Percentiles rank a stretch among this genome's conserved stretches.
Conservation (phyloP, 1,140 invertebrate species). For the Paracyclopina nana region DNA sequence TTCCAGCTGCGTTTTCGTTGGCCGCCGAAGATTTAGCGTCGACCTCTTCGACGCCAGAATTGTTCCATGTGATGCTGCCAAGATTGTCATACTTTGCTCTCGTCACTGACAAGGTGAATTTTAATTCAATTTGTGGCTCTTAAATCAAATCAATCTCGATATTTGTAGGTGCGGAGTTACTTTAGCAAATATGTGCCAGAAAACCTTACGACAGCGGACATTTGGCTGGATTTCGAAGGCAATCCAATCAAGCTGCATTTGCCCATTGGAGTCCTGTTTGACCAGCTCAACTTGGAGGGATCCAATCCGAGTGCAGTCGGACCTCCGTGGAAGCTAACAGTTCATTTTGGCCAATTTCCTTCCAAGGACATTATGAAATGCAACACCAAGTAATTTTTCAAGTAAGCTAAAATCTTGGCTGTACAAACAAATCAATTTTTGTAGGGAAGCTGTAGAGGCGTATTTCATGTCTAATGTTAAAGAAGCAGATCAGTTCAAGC, state of each 20-base stretch:
- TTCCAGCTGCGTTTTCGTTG: slow-evolving; percentile 73
- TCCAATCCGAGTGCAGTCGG: no score
- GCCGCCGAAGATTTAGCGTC: slow-evolving; percentile 68
- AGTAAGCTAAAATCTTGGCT: no score
- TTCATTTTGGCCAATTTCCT: slow-evolving; percentile 85
- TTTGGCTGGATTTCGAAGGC: slow-evolving; percentile 89
- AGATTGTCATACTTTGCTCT: slow-evolving; percentile 86
- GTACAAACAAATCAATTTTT: slow-evolving; percentile 25
- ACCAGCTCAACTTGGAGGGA: slow-evolving; percentile 26
- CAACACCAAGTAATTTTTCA: slow-evolving; percentile 14
- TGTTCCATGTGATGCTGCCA: slow-evolving; percentile 84
- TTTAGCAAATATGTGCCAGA: slow-evolving; percentile 59
- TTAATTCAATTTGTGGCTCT: slow-evolving; percentile 7
- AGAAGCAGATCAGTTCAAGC: slow-evolving; percentile 92
- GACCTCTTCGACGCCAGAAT: slow-evolving; percentile 66
- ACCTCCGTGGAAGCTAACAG: slow-evolving; percentile 68
- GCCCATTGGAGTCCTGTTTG: slow-evolving; percentile 84
- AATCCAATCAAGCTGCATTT: slow-evolving; percentile 85
- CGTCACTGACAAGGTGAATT: slow-evolving; percentile 71
- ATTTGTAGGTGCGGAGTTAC: slow-evolving; percentile 59
- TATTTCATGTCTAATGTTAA: slow-evolving; percentile 88
- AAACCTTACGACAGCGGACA: slow-evolving; percentile 61
- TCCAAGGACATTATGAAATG: slow-evolving; percentile 43
- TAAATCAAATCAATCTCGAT: slow-evolving; percentile 11
- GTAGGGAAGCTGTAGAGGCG: slow-evolving; percentile 73